phyloP scores from a whole-genome alignment of 2,113 vertebrate species.

The Notarius quadriscutis region DNA sequence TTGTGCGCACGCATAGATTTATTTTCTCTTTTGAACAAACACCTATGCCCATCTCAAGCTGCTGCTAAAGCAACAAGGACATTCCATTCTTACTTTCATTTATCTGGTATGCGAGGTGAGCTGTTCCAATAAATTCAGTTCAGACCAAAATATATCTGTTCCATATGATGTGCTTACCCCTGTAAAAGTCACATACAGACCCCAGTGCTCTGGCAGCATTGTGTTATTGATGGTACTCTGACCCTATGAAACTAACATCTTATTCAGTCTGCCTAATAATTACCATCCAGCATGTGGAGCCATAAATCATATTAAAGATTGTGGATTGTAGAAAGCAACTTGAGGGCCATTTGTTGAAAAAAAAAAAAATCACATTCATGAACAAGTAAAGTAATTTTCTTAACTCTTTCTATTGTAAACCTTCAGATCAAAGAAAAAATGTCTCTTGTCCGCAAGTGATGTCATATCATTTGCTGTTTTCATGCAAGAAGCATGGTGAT shows the following conservation, averaged over 20 bases:
- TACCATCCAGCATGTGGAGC: constrained; percentile 58
- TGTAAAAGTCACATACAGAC: constrained; percentile 63
- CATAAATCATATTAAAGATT: constrained; percentile 45
- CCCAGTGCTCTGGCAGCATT: constrained; percentile 48
- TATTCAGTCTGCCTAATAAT: constrained; percentile 66
- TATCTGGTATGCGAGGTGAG: constrained; percentile 61
- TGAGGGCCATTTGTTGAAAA: not conserved
- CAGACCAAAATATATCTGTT: constrained; percentile 72
- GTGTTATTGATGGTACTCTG: constrained; percentile 60
- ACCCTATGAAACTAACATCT: constrained; percentile 66
- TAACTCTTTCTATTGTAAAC: not conserved
- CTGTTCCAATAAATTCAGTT: constrained; percentile 62
- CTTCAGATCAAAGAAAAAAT: constrained; percentile 16
- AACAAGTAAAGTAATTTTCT: not conserved
- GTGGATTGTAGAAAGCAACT: constrained; percentile 15
- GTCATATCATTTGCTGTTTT: constrained; percentile 4
- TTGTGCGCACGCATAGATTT: not conserved
- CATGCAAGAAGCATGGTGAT: constrained; percentile 7
- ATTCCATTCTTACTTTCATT: constrained; percentile 58
- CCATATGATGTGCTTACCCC: constrained; percentile 68
- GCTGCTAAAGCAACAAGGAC: constrained; percentile 60
- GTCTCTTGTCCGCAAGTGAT: not conserved
- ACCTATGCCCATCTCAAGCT: constrained; percentile 4
- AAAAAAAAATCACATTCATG: constrained; percentile 1
- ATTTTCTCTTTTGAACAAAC: constrained; percentile 9